These are phyloP conservation scores for Aplochiton taeniatus DNA, from an alignment of 2,797 vertebrate species.

Conservation along the genomic window DNA sequence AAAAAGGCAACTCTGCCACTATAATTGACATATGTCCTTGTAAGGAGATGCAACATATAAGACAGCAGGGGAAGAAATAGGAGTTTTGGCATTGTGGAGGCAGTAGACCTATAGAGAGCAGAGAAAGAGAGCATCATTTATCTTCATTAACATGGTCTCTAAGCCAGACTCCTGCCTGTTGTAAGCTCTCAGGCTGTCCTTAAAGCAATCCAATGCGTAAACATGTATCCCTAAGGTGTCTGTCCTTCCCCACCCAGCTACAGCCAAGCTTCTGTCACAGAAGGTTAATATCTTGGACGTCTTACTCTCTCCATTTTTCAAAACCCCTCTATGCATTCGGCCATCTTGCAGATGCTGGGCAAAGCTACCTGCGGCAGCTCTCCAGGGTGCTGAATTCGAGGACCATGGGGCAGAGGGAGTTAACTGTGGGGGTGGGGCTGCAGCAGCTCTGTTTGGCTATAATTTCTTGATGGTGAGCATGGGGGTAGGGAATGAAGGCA, in stretches of 20 bases:
- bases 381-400: conserved; percentile 79
- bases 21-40: background rate
- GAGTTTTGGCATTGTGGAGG: conserved; percentile 41
- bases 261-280: conserved; percentile 53
- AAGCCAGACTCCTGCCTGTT: conserved; percentile 55
- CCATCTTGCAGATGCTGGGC: conserved; percentile 56
- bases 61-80: conserved; percentile 37
- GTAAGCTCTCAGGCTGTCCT: conserved; percentile 48
- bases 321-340: conserved; percentile 45
- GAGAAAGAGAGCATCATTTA: conserved; percentile 65
- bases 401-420: conserved; percentile 52
- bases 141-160: conserved; percentile 69
- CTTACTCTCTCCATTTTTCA: conserved; percentile 47
- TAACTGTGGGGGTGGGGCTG: conserved; percentile 40
- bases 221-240: conserved; percentile 61
- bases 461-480: conserved; percentile 58
- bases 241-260: conserved; percentile 52
- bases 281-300: conserved; percentile 53
- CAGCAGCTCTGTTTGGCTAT: conserved; percentile 61
- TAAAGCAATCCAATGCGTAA: conserved; percentile 59
- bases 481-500: conserved; percentile 54
- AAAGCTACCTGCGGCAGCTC: conserved; percentile 74
- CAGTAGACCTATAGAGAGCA: conserved; percentile 42
- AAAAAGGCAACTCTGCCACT: background rate
- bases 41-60: background rate